Percentiles rank a stretch among this genome's conserved stretches.
These are phyloP conservation scores for Asbolus verrucosus DNA, from an alignment of 1,140 invertebrate species.

Conservation along the genomic window DNA sequence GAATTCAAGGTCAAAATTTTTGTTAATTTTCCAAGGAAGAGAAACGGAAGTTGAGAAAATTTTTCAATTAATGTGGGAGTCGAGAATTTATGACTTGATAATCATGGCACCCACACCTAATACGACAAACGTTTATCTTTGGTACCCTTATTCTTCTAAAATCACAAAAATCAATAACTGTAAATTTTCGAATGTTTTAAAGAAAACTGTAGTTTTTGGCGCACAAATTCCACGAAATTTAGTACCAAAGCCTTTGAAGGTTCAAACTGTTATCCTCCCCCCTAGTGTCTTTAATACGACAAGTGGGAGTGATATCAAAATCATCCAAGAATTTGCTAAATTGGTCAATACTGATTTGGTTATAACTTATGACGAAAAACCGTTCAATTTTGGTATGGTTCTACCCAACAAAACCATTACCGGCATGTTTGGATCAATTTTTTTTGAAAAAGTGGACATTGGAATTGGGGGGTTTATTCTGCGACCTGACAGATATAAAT, in stretches of 20 bases:
- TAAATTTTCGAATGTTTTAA: slow-evolving; percentile 29
- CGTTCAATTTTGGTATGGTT: neutral
- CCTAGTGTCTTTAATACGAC: slow-evolving; percentile 1
- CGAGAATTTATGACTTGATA: too few relatives aligned
- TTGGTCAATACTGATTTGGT: neutral
- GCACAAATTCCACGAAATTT: too few relatives aligned
- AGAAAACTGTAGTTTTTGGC: slow-evolving; percentile 7
- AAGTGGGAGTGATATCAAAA: neutral
- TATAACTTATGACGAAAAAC: neutral
- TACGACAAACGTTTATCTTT: neutral
- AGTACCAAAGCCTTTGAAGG: slow-evolving; percentile 1
- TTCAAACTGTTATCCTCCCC: slow-evolving; percentile 19
- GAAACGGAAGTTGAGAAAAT: neutral
- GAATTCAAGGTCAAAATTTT: neutral
- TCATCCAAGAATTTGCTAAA: neutral
- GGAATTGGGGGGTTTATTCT: slow-evolving; percentile 7
- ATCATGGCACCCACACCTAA: too few relatives aligned
- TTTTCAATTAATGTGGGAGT: neutral
- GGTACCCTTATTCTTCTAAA: neutral
- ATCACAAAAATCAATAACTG: neutral
- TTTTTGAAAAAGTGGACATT: neutral
- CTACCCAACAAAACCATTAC: neutral
- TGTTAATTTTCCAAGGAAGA: neutral
- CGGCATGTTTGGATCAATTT: neutral
- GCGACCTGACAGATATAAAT: neutral